phyloP scores from a whole-genome alignment of 2,113 vertebrate genomes.

The Sylvilagus bachmani region DNA sequence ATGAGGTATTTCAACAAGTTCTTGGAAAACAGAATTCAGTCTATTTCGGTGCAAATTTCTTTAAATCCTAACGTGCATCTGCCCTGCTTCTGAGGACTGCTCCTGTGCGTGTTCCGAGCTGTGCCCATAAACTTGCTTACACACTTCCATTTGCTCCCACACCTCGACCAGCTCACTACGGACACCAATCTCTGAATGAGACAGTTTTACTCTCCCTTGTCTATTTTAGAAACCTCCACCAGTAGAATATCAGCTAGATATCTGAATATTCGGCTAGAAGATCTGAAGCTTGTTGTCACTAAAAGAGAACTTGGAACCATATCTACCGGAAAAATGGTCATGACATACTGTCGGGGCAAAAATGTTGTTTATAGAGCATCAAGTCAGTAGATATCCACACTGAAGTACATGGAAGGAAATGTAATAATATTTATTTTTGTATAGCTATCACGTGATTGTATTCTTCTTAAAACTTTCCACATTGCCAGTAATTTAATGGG shows the following conservation, averaged over 20 bases:
- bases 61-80: too few relatives aligned
- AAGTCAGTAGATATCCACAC: background rate
- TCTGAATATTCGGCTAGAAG: too few relatives aligned
- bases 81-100: too few relatives aligned
- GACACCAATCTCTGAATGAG: background rate
- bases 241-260: constrained; percentile 6
- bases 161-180: background rate
- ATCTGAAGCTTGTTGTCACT: background rate
- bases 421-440: background rate
- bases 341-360: background rate
- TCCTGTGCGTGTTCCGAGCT: background rate
- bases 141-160: background rate
- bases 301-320: background rate
- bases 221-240: background rate
- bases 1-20: background rate
- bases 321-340: background rate
- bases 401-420: background rate
- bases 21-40: too few relatives aligned
- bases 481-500: background rate
- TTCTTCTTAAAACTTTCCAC: background rate
- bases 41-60: too few relatives aligned
- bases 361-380: background rate
- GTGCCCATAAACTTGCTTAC: background rate
- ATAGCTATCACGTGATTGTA: background rate
- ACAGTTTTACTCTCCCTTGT: background rate